Base-by-base conservation (phyloP, 2,888 invertebrate species). In the Chromoteleia sp. region DNA sequence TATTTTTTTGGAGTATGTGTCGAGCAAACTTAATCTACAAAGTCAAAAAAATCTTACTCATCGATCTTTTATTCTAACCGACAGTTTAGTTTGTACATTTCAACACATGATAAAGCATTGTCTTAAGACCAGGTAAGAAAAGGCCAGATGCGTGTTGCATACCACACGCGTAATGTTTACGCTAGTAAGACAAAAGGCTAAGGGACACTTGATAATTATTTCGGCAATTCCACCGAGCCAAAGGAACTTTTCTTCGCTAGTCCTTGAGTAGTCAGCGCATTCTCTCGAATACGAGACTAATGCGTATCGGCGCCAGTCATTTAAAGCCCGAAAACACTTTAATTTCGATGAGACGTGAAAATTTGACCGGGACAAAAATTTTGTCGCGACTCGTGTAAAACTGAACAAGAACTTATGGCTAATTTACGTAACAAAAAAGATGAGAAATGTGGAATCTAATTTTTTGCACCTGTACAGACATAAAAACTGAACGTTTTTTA, bases 291-390 rank as follows among this genome's bases (percentile, higher is more conserved):
- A 4, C 61, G 73, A 61, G 61, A 59, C 59, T 73, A 63, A 73
- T 73, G 73, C 52, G 43, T 25, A 39, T 50, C 54, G 74, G 74
- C 63, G 74, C 74, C 74, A 54, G 43, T 41, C 36, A 54, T 67
- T 67, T 41, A 54, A 29, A 4, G n/a, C 25, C 25, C 29, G 33
- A 63, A 63, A 63, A 63, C 63, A 41, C 52, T 63, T 63, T 8
- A 48, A 48, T 48, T 63, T 63, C 15, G 21, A 21, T 29, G 19
- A 48, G 48, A 61, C 15, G 3, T 14, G n/a, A 39, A 58, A n/a
- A 58, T 29, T 39, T 19, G 5, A 5, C 7, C 14, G 14, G 8
- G 43, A 7, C 2, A 29, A 48, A 12, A 63, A 45, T 61, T 61
- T 48, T 19, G 19, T 63, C 48, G 45, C 61, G 30, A 8, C 45